Conservation (phyloP, 2,113 vertebrate genomes). For the Ifrita kowaldi region DNA sequence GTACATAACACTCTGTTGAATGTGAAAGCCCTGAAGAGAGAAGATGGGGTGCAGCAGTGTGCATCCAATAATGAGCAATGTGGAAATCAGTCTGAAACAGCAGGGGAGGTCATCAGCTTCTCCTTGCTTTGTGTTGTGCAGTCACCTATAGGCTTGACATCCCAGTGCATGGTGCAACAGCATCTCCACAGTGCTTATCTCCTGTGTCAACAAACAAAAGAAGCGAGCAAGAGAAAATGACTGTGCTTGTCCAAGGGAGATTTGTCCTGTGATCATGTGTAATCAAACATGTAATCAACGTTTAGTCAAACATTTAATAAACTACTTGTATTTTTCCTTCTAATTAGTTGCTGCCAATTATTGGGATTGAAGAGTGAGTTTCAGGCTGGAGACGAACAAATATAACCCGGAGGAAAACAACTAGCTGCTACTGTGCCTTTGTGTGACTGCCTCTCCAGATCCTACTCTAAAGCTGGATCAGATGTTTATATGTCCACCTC, state of each 20-base stretch:
- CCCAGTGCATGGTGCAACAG: background rate
- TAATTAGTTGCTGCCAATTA: slow-evolving; percentile 36
- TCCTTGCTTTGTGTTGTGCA: background rate
- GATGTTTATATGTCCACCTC: background rate
- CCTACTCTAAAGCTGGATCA: background rate
- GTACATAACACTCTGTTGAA: background rate
- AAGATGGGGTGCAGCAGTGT: background rate
- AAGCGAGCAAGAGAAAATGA: background rate
- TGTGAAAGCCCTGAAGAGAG: background rate
- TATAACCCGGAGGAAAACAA: background rate
- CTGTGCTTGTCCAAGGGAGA: background rate
- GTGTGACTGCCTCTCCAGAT: background rate
- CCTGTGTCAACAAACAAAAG: background rate
- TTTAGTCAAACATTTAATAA: slow-evolving; percentile 20
- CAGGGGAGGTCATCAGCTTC: background rate
- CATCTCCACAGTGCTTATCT: background rate
- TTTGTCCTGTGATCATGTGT: background rate
- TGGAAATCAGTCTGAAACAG: background rate
- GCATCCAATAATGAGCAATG: background rate
- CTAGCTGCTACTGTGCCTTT: background rate
- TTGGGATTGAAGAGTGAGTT: background rate
- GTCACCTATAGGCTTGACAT: background rate
- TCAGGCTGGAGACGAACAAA: background rate
- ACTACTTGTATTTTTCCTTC: background rate
- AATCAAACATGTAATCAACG: slow-evolving; percentile 29